These are phyloP conservation scores for Kryptolebias marmoratus DNA, from an alignment of 2,113 vertebrate species.

Conservation along the genomic window DNA sequence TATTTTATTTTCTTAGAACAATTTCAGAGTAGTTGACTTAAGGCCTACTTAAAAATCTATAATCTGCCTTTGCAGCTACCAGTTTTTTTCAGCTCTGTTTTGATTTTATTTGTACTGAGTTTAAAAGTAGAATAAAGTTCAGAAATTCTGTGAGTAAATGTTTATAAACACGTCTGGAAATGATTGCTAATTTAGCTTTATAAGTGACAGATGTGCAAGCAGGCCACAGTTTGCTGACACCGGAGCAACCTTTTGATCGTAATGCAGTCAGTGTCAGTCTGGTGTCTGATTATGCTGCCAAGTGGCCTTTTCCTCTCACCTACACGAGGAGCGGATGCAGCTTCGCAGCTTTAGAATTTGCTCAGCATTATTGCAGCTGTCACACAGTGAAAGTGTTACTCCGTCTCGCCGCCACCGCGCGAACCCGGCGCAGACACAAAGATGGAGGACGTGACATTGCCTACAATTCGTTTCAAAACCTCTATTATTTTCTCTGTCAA, in stretches of 20 bases:
- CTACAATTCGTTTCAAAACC: slow-evolving; percentile 5
- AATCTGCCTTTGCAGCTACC: too few relatives aligned
- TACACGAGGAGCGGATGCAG: slow-evolving; percentile 1
- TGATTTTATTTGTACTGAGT: too few relatives aligned
- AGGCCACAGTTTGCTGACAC: background rate
- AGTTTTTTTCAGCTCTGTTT: background rate
- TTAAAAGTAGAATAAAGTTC: background rate
- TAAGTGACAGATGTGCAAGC: background rate
- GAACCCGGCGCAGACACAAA: background rate
- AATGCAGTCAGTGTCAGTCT: background rate
- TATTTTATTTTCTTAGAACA: too few relatives aligned
- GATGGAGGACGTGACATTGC: slow-evolving; percentile 4
- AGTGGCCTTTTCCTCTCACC: background rate
- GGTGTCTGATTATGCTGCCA: background rate
- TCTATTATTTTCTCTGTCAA: background rate
- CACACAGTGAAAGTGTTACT: background rate
- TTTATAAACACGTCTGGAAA: background rate
- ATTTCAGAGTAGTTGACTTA: too few relatives aligned
- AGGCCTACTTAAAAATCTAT: too few relatives aligned
- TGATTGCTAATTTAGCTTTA: background rate
- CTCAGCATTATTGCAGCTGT: background rate
- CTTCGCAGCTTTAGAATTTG: slow-evolving; percentile 7
- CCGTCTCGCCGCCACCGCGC: background rate
- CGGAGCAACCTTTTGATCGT: slow-evolving; percentile 4
- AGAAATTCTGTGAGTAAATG: background rate